Conservation (phyloP, 2,797 vertebrate genomes). For the Danio kyathit region DNA sequence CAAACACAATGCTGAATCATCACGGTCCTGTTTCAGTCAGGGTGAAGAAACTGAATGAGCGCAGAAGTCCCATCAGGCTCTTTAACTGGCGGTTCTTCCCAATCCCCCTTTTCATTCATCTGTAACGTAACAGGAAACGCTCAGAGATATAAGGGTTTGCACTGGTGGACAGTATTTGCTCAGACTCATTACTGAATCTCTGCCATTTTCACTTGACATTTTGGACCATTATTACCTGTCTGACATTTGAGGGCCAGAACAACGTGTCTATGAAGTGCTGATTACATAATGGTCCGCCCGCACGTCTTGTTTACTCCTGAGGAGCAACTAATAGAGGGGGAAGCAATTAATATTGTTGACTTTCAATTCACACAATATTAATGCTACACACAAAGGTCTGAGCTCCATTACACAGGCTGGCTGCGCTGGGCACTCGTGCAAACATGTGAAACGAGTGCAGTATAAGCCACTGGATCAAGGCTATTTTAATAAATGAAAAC, state of each 20-base stretch:
- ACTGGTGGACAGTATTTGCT: constrained; percentile 43
- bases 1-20: constrained; percentile 31
- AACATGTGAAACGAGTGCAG: constrained; percentile 27
- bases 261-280: constrained; percentile 60
- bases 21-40: not conserved
- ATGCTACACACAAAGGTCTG: constrained; percentile 58
- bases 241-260: constrained; percentile 64
- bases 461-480: not conserved
- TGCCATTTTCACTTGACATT: constrained; percentile 70
- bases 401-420: constrained; percentile 44
- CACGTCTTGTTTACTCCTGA: constrained; percentile 60
- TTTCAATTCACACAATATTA: constrained; percentile 59
- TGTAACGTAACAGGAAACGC: constrained; percentile 21
- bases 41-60: not conserved
- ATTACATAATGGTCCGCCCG: constrained; percentile 58
- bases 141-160: not conserved
- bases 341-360: constrained; percentile 62
- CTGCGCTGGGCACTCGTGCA: not conserved
- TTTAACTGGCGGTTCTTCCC: not conserved
- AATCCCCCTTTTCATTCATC: not conserved
- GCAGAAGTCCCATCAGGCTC: constrained; percentile 15
- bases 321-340: constrained; percentile 55
- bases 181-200: constrained; percentile 61
- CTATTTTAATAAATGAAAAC: too few relatives aligned
- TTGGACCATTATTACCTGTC: constrained; percentile 68